Evolutionary conservation across 2,888 invertebrate species (phyloP).

Genomic region (Oscheius sp.): DNA sequence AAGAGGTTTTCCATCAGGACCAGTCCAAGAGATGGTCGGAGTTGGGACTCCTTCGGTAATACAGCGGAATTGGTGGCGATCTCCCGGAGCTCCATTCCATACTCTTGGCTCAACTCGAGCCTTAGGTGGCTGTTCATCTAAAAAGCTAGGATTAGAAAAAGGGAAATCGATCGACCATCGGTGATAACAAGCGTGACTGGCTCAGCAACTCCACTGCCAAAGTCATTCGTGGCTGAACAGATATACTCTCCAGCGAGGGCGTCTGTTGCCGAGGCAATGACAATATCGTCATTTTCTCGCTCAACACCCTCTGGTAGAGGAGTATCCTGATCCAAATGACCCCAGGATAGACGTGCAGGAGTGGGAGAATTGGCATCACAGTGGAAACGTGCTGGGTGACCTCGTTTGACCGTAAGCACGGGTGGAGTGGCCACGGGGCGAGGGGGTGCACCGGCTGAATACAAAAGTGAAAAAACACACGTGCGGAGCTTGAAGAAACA

Average conservation of each 20-base stretch:
- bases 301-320: conserved; percentile 58
- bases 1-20: conserved; percentile 63
- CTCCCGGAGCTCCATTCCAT: conserved; percentile 69
- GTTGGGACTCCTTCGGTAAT: conserved; percentile 64
- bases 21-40: conserved; percentile 65
- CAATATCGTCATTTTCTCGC: conserved; percentile 62
- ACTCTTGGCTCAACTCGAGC: conserved; percentile 67
- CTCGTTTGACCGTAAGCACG: conserved; percentile 53
- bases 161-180: conserved; percentile 50
- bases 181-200: conserved; percentile 62
- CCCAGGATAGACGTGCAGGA: conserved; percentile 64
- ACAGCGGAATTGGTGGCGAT: conserved; percentile 66
- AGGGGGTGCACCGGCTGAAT: conserved; percentile 61
- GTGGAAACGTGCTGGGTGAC: conserved; percentile 65
- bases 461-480: conserved; percentile 23
- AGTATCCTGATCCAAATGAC: conserved; percentile 45
- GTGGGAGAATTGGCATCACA: conserved; percentile 63
- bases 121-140: conserved; percentile 68
- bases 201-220: conserved; percentile 58
- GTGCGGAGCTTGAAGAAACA: not conserved
- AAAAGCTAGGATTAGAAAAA: not conserved
- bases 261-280: conserved; percentile 58
- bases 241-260: conserved; percentile 60
- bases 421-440: conserved; percentile 66
- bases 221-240: conserved; percentile 66